These are phyloP conservation scores for Astyanax mexicanus DNA, from an alignment of 2,797 vertebrate genomes.

Conservation along the genomic window DNA sequence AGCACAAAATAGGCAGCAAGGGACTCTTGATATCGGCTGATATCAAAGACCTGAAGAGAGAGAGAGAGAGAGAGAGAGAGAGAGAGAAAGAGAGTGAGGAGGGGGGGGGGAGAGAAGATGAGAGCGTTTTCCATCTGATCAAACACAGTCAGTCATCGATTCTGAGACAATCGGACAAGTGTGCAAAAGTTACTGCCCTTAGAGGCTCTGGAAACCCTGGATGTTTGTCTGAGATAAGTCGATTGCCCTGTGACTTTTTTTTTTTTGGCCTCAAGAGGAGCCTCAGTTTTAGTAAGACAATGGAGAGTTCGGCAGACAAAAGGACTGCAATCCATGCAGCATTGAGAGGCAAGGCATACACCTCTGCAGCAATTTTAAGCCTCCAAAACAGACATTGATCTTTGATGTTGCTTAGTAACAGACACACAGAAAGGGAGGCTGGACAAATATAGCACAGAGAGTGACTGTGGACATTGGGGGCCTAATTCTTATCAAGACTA, in stretches of 20 bases:
- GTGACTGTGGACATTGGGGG: conserved; percentile 36
- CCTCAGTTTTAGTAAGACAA: conserved; percentile 35
- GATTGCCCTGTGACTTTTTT: neutral
- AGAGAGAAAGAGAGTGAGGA: conserved; percentile 59
- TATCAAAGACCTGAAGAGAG: conserved; percentile 89
- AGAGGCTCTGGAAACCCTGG: neutral
- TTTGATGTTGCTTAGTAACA: conserved; percentile 62
- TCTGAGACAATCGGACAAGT: conserved; percentile 10
- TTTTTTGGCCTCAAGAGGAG: conserved; percentile 2
- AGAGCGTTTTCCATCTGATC: conserved; percentile 31
- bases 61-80: conserved; percentile 53
- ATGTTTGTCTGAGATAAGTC: neutral
- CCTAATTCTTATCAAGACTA: conserved; percentile 49
- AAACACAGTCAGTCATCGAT: conserved; percentile 33
- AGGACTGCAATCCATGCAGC: conserved; percentile 47
- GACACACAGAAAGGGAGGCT: conserved; percentile 57
- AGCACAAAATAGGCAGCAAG: conserved; percentile 96
- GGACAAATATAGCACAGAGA: conserved; percentile 53
- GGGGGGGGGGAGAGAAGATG: too few species aligned
- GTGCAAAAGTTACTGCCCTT: conserved; percentile 19
- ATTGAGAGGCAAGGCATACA: conserved; percentile 48
- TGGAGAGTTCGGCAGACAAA: conserved; percentile 50
- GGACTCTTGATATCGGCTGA: conserved; percentile 96
- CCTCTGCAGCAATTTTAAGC: conserved; percentile 52
- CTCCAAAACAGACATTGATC: conserved; percentile 64